These are phyloP conservation scores for Ivindomyrus marchei DNA, from an alignment of 2,113 vertebrate species.

Conservation along the genomic window DNA sequence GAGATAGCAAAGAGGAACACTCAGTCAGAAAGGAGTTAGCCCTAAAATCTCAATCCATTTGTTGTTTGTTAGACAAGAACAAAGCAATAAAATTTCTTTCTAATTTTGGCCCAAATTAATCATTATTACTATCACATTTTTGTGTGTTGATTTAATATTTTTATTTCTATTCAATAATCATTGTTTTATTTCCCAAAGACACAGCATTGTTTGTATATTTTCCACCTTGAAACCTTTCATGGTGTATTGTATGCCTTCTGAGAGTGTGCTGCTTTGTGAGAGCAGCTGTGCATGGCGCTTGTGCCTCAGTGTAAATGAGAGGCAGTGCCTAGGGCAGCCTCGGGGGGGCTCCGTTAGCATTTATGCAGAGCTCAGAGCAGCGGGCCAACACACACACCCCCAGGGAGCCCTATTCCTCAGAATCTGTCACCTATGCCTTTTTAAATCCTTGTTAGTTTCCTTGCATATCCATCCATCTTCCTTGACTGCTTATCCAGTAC, in stretches of 20 bases:
- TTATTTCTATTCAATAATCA: neutral
- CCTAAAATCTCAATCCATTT: neutral
- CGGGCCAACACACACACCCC: neutral
- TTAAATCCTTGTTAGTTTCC: neutral
- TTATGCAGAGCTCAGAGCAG: neutral
- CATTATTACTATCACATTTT: neutral
- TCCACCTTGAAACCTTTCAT: neutral
- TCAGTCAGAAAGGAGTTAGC: neutral
- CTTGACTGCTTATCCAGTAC: neutral
- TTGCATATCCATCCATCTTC: neutral
- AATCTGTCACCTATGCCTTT: neutral
- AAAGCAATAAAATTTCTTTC: neutral
- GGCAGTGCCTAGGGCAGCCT: neutral
- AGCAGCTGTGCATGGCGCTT: neutral
- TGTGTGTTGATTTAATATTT: neutral
- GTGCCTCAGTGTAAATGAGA: neutral
- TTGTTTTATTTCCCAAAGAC: neutral
- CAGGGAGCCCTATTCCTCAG: neutral
- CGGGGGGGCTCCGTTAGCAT: neutral
- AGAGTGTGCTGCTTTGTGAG: neutral
- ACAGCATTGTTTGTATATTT: neutral
- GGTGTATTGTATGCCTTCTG: neutral
- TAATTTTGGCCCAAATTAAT: neutral
- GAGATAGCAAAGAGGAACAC: neutral
- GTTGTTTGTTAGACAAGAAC: neutral